Evolutionary conservation across 2,797 vertebrate species (phyloP).

Genomic region (Antennarius maculatus): DNA sequence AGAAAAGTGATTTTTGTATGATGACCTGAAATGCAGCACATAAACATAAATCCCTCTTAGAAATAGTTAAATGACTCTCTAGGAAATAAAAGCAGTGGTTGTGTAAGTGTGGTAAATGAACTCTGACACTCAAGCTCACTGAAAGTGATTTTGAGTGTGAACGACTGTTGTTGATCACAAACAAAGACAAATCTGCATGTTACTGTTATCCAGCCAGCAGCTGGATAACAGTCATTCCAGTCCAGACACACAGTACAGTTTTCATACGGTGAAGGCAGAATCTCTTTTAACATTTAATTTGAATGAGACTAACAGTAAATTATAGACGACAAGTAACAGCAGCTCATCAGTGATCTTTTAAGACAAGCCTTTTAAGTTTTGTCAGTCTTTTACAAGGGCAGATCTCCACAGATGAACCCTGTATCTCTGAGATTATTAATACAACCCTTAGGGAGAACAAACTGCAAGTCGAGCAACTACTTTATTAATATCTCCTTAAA

Average conservation of each 20-base stretch:
- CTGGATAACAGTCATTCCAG: too few species aligned
- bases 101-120: constrained; percentile 24
- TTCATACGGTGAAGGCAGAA: constrained; percentile 56
- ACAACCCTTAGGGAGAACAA: constrained; percentile 81
- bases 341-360: constrained; percentile 77
- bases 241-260: constrained; percentile 42
- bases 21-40: constrained; percentile 5
- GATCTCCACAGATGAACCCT: constrained; percentile 78
- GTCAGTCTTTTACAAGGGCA: constrained; percentile 74
- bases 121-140: too few species aligned
- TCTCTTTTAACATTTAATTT: constrained; percentile 72
- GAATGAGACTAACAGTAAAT: constrained; percentile 75
- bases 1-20: constrained; percentile 33
- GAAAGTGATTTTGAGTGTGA: background rate
- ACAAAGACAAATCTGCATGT: background rate
- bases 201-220: background rate
- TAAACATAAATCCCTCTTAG: constrained; percentile 35
- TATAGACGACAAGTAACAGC: constrained; percentile 79
- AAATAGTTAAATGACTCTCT: constrained; percentile 50
- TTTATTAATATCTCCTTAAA: constrained; percentile 81
- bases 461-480: constrained; percentile 83
- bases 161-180: background rate
- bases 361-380: constrained; percentile 79
- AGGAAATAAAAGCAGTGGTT: constrained; percentile 38
- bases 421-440: constrained; percentile 80